A percentile compares a stretch with the other conserved stretches of the same genome.
Conservation (phyloP, 2,888 invertebrate genomes). For the Vannuccia rotundouncinata region DNA sequence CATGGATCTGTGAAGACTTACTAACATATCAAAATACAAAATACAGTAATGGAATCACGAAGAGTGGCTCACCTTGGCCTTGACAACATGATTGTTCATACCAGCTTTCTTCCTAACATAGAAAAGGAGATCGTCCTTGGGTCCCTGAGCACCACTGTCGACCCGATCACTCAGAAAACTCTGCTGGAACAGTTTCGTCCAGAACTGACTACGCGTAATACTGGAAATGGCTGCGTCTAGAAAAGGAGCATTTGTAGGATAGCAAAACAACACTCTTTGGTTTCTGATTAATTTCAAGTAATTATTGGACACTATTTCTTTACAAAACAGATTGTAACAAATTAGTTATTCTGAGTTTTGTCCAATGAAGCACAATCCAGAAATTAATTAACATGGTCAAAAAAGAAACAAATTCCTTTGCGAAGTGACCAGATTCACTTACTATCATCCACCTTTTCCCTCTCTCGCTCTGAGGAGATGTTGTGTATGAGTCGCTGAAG, state of each 20-base stretch:
- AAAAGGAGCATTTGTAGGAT: not conserved
- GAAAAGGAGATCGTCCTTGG: slow-evolving; percentile 80
- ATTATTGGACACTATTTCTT: too few species aligned
- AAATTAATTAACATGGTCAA: too few species aligned
- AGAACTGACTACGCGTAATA: slow-evolving; percentile 74
- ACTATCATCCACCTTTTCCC: not conserved
- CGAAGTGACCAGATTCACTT: not conserved
- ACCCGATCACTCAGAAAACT: slow-evolving; percentile 81
- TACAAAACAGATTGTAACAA: too few species aligned
- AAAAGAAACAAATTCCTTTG: not conserved
- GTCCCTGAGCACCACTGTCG: slow-evolving; percentile 56
- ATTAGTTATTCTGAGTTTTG: too few species aligned
- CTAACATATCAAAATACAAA: too few species aligned
- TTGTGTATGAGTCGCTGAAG: not conserved
- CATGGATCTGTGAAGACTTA: too few species aligned
- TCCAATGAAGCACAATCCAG: too few species aligned
- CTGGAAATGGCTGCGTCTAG: not conserved
- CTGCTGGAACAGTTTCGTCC: slow-evolving; percentile 87
- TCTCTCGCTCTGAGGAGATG: not conserved
- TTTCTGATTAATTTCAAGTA: not conserved
- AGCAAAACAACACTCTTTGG: not conserved
- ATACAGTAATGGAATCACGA: too few species aligned
- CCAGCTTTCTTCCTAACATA: slow-evolving; percentile 66
- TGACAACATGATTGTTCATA: slow-evolving; percentile 58
- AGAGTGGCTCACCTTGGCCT: slow-evolving; percentile 40